A percentile compares a stretch with the other conserved stretches of the same genome.
These are phyloP conservation scores for Petrolisthes cinctipes DNA, from an alignment of 2,888 invertebrate species.

Conservation along the genomic window DNA sequence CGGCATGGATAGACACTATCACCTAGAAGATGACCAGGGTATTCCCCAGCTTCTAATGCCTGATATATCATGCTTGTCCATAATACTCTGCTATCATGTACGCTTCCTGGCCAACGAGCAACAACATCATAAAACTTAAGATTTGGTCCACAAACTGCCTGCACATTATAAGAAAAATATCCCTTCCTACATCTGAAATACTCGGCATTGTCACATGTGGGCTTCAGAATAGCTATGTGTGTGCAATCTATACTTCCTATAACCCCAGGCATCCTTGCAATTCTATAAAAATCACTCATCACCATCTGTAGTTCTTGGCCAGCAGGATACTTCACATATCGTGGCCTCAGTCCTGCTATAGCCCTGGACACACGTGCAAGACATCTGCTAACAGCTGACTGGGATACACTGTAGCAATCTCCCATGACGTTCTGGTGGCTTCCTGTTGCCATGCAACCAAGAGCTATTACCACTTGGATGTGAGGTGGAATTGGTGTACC, in stretches of 20 bases:
- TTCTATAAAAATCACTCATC: not conserved
- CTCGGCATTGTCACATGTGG: slow-evolving; percentile 5
- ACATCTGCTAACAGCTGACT: slow-evolving; percentile 18
- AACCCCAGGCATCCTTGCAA: slow-evolving; percentile 27
- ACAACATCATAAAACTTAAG: slow-evolving; percentile 15
- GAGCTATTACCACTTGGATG: not conserved
- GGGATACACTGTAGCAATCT: slow-evolving; percentile 16
- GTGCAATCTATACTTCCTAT: slow-evolving; percentile 27
- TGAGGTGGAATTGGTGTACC: slow-evolving; percentile 1
- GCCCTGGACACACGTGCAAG: not conserved
- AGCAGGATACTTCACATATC: slow-evolving; percentile 7
- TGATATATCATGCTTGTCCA: not conserved
- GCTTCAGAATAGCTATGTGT: not conserved
- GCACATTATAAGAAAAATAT: slow-evolving; percentile 24
- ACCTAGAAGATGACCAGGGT: slow-evolving; percentile 13
- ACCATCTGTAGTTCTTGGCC: not conserved
- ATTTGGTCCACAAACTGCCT: slow-evolving; percentile 16
- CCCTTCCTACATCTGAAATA: slow-evolving; percentile 9
- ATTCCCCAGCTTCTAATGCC: not conserved
- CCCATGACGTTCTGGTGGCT: not conserved
- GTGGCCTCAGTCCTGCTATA: slow-evolving; percentile 5
- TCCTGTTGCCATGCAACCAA: slow-evolving; percentile 19
- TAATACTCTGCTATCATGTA: slow-evolving; percentile 12
- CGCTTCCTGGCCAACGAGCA: slow-evolving; percentile 16
- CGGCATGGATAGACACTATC: slow-evolving; percentile 13